Base-by-base conservation (phyloP, 2,797 vertebrate genomes). In the Setipinna tenuifilis region DNA sequence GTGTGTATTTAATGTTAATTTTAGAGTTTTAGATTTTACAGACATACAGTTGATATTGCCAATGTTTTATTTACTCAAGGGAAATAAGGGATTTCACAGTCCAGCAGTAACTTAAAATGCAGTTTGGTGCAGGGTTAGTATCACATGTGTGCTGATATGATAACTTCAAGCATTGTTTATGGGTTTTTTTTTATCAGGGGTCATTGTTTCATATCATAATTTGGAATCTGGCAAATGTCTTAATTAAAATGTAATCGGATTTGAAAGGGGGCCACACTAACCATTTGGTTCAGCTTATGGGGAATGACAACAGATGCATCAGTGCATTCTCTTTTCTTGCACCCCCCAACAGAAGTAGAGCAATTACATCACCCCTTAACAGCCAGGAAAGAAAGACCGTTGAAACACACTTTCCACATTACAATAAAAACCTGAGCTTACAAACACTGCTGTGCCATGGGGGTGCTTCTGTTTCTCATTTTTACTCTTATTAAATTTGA, bases 101-200 rank as follows among this genome's bases (percentile, higher is more conserved):
- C 9, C 46, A 83, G 59, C 54, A 44, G 84, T 86, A 90, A 93
- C 91, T 94, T 94, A 91, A 48, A 84, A 84, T 50, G 54, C 23
- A 86, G 68, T 35, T 86, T 65, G 82, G 88, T 87, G 82, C 86
- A 71, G 90, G 92, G 93, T 94, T 94, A 94, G 87, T 85, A 92
- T 91, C 91, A 93, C 89, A 91, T 21, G 71, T 78, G 71, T 78
- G 35, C 35, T 41, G 35, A 44, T 41, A 19, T 78, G 71, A 44
- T 21, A 21, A 78, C 71, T 44, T 44, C 35, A 78, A 41, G 71
- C 90, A 87, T 82, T 84, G 58, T 86, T 62, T 85, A 80, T 58
- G 50, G 17, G 85, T 90, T 90, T 92, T 88, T 88, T n/a, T 90
- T 78, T 83, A 83, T 91, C 90, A 90, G 91, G 87, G n/a, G 25